Evolutionary conservation across 1,140 invertebrate genomes (phyloP).

Genomic region (Bacillus rossius): DNA sequence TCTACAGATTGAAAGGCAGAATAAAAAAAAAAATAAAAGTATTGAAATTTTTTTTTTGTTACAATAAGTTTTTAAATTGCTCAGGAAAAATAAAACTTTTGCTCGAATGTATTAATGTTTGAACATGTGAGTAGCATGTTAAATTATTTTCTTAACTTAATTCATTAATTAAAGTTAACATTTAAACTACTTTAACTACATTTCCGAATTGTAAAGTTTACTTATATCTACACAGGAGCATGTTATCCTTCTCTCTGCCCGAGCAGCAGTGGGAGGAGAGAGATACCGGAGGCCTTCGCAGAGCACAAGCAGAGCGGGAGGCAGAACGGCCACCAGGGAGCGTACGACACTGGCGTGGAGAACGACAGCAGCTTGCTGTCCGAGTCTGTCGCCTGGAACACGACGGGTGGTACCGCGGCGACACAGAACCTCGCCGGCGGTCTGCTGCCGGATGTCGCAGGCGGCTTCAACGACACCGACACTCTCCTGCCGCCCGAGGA

Average conservation of each 20-base stretch:
- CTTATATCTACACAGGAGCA: too few species aligned
- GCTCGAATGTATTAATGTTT: too few species aligned
- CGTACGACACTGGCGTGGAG: background rate
- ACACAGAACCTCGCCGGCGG: background rate
- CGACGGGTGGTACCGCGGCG: background rate
- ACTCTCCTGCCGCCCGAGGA: background rate
- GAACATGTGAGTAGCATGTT: too few species aligned
- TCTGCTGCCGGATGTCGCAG: background rate
- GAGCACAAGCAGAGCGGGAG: background rate
- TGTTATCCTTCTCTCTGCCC: too few species aligned
- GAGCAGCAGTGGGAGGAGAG: slow-evolving; percentile 29
- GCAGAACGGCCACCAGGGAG: background rate
- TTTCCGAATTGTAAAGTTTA: too few species aligned
- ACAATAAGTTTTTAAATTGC: too few species aligned
- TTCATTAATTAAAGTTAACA: too few species aligned
- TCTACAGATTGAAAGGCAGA: too few species aligned
- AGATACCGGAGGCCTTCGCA: slow-evolving; percentile 22
- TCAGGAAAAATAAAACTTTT: too few species aligned
- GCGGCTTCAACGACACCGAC: background rate
- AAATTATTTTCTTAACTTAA: too few species aligned
- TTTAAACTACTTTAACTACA: too few species aligned
- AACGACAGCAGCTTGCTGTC: background rate
- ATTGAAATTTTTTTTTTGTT: slow-evolving; percentile 7
- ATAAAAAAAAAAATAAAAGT: background rate
- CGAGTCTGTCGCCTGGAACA: background rate